These are phyloP conservation scores for Bubo blakistoni DNA, from an alignment of 2,113 vertebrate species.

Conservation along the genomic window DNA sequence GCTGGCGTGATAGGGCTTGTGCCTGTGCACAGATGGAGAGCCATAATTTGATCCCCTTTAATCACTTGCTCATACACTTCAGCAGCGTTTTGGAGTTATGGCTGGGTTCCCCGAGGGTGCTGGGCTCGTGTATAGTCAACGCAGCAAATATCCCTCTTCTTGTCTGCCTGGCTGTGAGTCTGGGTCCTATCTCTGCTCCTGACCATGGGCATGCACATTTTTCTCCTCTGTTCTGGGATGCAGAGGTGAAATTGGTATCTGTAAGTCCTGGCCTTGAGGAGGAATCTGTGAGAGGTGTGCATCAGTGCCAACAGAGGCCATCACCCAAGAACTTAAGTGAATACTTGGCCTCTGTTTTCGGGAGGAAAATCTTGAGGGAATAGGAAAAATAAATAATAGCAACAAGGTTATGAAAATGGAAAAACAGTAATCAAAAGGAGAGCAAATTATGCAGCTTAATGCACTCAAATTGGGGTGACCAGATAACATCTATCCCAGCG, in stretches of 20 bases:
- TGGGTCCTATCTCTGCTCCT: background rate
- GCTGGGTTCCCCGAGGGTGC: background rate
- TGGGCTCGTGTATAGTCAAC: background rate
- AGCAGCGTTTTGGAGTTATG: background rate
- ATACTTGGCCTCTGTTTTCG: background rate
- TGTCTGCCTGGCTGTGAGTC: background rate
- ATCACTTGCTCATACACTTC: background rate
- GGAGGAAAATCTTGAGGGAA: background rate
- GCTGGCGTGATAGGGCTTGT: fast-evolving
- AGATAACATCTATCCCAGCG: background rate
- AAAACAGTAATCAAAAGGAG: background rate
- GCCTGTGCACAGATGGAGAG: background rate
- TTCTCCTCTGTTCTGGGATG: background rate
- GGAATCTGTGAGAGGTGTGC: background rate
- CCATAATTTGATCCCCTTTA: background rate
- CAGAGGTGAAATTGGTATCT: background rate
- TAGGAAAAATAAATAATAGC: background rate
- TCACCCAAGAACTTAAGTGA: background rate
- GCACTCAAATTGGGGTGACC: background rate
- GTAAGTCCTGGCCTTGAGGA: background rate
- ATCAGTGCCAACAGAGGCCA: background rate
- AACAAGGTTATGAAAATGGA: background rate
- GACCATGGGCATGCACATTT: background rate
- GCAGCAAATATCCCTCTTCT: background rate
- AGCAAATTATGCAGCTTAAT: conserved; percentile 11